Percentiles rank a stretch among this genome's conserved stretches.
Conservation (phyloP, 2,888 invertebrate genomes). For the Odiellus spinosus region DNA sequence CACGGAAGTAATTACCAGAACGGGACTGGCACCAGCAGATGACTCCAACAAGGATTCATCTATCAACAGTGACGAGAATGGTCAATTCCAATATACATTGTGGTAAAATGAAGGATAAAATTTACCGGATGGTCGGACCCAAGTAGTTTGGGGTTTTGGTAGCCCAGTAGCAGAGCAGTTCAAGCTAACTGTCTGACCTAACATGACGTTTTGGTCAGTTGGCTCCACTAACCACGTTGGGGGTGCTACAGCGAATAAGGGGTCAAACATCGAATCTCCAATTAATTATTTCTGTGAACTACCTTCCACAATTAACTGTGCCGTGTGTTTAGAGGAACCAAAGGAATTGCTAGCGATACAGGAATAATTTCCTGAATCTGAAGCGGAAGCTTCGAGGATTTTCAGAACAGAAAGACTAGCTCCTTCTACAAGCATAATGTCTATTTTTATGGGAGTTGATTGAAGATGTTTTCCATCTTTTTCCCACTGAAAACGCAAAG, state of each 20-base stretch:
- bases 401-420: background rate
- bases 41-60: no score
- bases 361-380: slow-evolving; percentile 10
- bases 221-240: slow-evolving; percentile 18
- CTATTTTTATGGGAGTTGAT: slow-evolving; percentile 4
- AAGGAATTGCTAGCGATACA: slow-evolving; percentile 7
- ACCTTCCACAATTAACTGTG: slow-evolving; percentile 16
- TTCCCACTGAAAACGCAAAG: slow-evolving; percentile 16
- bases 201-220: slow-evolving; percentile 8
- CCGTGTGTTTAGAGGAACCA: slow-evolving; percentile 7
- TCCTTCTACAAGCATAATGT: slow-evolving; percentile 4
- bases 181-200: slow-evolving; percentile 6
- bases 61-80: no score
- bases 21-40: no score
- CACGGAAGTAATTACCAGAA: no score
- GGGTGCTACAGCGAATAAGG: slow-evolving; percentile 11
- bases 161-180: slow-evolving; percentile 15
- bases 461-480: slow-evolving; percentile 10
- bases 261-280: no score
- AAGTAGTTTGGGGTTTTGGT: slow-evolving; percentile 14
- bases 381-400: no score
- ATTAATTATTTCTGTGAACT: no score
- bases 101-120: no score
- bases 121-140: no score
- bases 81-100: no score